Percentiles rank a stretch among this genome's conserved stretches.
These are phyloP conservation scores for Gobio gobio DNA, from an alignment of 2,113 vertebrate genomes.

Conservation along the genomic window DNA sequence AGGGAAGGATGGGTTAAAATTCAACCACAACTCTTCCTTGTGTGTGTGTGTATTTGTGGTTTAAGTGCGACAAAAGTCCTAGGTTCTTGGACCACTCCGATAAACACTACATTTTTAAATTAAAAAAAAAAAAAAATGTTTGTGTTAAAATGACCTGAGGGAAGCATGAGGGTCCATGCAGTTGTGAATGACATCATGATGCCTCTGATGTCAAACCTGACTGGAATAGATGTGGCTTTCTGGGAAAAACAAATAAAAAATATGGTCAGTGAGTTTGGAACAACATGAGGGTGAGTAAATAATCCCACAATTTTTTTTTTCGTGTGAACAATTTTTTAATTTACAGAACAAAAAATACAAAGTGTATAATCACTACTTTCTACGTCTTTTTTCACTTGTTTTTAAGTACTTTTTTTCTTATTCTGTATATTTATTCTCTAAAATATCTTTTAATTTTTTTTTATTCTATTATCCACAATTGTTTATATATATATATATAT, in stretches of 20 bases:
- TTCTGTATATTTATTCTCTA: background rate
- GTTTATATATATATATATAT: too few relatives aligned
- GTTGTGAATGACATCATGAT: background rate
- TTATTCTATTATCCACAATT: too few relatives aligned
- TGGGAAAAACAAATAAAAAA: background rate
- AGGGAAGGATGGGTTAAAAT: too few relatives aligned
- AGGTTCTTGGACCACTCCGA: too few relatives aligned
- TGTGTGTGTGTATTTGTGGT: too few relatives aligned
- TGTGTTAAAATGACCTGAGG: too few relatives aligned
- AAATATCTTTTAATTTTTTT: background rate
- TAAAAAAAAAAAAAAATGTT: too few relatives aligned
- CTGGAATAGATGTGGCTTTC: background rate
- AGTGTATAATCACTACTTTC: background rate
- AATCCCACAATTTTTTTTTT: too few relatives aligned
- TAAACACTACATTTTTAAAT: too few relatives aligned
- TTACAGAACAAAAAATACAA: background rate
- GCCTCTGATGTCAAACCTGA: background rate
- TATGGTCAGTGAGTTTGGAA: background rate
- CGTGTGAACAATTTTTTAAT: background rate
- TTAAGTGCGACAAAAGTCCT: too few relatives aligned
- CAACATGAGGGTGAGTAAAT: background rate
- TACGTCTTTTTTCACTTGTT: background rate
- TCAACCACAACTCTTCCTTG: too few relatives aligned
- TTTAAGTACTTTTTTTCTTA: background rate
- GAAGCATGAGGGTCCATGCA: too few relatives aligned